Conservation (phyloP, 1,140 invertebrate species). For the Papilio polytes region DNA sequence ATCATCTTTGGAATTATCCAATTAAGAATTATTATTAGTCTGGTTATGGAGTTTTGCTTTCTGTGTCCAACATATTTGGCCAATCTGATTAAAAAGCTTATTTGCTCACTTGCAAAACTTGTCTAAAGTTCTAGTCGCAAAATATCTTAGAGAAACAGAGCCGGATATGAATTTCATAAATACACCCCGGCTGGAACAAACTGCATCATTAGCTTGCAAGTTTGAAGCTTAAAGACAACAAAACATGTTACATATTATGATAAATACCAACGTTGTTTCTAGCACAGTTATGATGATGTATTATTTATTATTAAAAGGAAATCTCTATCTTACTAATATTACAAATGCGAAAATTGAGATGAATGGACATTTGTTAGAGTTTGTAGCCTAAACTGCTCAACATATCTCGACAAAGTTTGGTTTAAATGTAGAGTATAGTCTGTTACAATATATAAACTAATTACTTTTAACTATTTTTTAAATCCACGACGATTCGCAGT, state of each 20-base stretch:
- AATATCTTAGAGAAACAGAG: slow-evolving; percentile 10
- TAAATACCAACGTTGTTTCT: background rate
- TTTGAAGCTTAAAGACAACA: slow-evolving; percentile 23
- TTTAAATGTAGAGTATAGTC: too few relatives aligned
- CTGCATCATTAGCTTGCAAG: slow-evolving; percentile 4
- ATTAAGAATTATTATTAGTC: background rate
- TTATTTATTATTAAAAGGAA: too few relatives aligned
- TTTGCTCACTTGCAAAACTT: background rate
- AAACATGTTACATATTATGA: slow-evolving; percentile 9
- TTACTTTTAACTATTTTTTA: too few relatives aligned
- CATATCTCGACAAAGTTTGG: too few relatives aligned
- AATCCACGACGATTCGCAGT: too few relatives aligned
- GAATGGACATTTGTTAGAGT: too few relatives aligned
- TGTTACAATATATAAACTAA: too few relatives aligned
- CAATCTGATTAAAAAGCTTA: background rate
- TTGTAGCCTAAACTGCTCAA: too few relatives aligned
- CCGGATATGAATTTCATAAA: slow-evolving; percentile 10
- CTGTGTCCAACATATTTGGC: background rate
- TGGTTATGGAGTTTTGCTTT: background rate
- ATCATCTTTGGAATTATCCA: too few relatives aligned
- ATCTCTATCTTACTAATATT: too few relatives aligned
- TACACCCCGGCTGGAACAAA: slow-evolving; percentile 8
- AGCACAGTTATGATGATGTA: background rate
- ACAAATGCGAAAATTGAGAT: too few relatives aligned
- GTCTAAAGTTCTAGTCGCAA: slow-evolving; percentile 3